Evolutionary conservation across 2,888 invertebrate species (phyloP), one percentile per base, ranked within the genome.

Genomic region (Trissoscelio sp.): DNA sequence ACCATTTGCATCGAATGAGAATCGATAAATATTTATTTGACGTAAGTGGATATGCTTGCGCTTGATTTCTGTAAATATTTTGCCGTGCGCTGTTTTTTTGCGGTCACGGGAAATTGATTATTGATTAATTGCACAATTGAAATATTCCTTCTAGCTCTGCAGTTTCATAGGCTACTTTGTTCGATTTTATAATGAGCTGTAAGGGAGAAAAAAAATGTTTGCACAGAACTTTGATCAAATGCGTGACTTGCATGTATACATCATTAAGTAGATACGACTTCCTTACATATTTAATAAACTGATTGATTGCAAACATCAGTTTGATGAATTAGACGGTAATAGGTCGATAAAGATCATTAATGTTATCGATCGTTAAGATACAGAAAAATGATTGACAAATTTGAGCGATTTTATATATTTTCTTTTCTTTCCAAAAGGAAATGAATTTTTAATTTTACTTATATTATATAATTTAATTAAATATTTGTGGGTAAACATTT

Each of bases 21-120:
- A 42, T 31, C 58, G 66, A 75, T 64, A 66, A 74, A 66, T 66
- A 67, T 75, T 75, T 66, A 66, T 74, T 57, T 34, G 62, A 46
- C 62, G 55, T 18, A 44, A 34, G 60, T 64, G 62, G 39, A 18
- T 53, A 55, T 16, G 55, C 6, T n/a, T n/a, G n/a, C 66, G 67
- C n/a, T 18, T 55, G 11, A 48, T 39, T 48, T 37, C 18, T 11
- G 48, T 55, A 14, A 66, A 74, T 73, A 73, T 62, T 72, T 72
- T 70, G 55, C 31, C 44, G 42, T 39, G 4, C n/a, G 20, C 11
- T 44, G 42, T 42, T 72, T 51, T 60, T 24, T 53, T 20, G 42
- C 31, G 22, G n/a, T 55, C 37, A 3, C 11, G 2, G 55, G 9
- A 55, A 46, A 73, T 64, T 62, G 62, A 73, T 73, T 73, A 62